These are phyloP conservation scores for Coptotermes formosanus DNA, from an alignment of 1,140 invertebrate species.

Conservation along the genomic window DNA sequence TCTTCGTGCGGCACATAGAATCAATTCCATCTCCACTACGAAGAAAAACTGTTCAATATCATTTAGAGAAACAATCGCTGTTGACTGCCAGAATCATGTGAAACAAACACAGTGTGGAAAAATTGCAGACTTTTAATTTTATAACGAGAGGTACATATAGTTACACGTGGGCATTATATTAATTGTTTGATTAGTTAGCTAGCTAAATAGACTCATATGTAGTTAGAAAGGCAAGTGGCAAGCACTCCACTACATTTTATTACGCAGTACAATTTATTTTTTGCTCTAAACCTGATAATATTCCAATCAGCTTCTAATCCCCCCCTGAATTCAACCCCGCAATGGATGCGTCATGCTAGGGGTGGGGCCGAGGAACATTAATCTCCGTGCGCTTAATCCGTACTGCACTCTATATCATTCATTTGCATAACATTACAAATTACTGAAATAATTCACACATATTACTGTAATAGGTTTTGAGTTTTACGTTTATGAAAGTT, in stretches of 20 bases:
- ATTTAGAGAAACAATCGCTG: too few relatives aligned
- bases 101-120: too few relatives aligned
- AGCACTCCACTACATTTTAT: background rate
- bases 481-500: background rate
- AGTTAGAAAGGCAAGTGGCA: too few relatives aligned
- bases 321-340: background rate
- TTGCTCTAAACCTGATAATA: background rate
- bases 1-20: too few relatives aligned
- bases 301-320: slow-evolving; percentile 13
- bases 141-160: too few relatives aligned
- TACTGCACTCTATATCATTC: background rate
- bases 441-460: background rate
- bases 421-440: background rate
- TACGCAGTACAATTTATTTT: background rate
- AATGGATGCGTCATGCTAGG: background rate
- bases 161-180: too few relatives aligned
- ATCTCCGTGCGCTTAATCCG: background rate
- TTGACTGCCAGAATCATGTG: too few relatives aligned
- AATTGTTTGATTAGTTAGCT: too few relatives aligned
- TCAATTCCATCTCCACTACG: too few relatives aligned
- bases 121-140: too few relatives aligned
- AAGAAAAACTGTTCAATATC: too few relatives aligned
- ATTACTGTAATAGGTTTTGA: background rate
- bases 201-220: too few relatives aligned
- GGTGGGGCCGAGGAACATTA: background rate